A percentile compares a stretch with the other conserved stretches of the same genome.
phyloP scores from a whole-genome alignment of 2,113 vertebrate genomes.

The Sialia sialis region DNA sequence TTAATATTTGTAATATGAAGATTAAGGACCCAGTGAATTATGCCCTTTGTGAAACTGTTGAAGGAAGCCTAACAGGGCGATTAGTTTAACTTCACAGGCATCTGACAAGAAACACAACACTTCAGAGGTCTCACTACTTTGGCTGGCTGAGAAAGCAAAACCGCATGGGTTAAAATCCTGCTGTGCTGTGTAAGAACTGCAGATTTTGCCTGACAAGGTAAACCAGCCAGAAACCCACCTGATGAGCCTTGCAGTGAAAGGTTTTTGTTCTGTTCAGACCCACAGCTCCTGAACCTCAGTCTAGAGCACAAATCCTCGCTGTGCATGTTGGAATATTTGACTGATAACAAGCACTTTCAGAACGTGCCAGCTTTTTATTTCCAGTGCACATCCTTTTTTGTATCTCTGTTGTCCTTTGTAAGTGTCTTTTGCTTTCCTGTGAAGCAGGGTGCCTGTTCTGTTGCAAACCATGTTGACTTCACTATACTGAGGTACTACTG shows the following conservation, averaged over 20 bases:
- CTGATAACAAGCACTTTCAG: neutral
- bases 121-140: neutral
- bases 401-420: neutral
- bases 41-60: neutral
- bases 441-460: neutral
- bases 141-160: neutral
- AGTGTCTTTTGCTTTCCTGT: neutral
- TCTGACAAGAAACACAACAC: neutral
- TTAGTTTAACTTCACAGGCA: neutral
- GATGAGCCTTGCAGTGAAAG: neutral
- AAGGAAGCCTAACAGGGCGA: neutral
- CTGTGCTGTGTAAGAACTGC: neutral
- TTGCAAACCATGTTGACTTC: neutral
- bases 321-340: neutral
- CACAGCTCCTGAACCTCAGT: neutral
- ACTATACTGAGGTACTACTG: neutral
- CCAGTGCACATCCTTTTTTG: neutral
- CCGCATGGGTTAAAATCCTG: neutral
- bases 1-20: neutral
- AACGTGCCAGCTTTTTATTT: neutral
- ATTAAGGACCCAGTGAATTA: neutral
- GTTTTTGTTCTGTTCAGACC: neutral
- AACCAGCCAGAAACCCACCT: neutral
- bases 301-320: neutral
- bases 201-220: neutral